Evolutionary conservation across 2,888 invertebrate genomes (phyloP).

Genomic region (Strigamia maritima): DNA sequence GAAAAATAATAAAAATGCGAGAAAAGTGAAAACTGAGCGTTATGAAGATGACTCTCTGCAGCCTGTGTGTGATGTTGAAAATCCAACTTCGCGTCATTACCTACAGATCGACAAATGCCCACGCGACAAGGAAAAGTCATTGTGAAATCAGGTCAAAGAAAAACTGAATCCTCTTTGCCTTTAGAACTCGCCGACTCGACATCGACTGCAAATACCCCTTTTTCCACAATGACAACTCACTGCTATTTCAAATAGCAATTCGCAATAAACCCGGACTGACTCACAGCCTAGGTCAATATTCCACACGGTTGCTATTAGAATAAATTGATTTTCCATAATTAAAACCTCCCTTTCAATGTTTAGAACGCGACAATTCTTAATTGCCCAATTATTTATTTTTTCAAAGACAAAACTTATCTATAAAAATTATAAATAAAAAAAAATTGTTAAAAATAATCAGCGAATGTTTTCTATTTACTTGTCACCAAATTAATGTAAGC

Average conservation of each 20-base stretch:
- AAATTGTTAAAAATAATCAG: neutral
- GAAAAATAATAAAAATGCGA: neutral
- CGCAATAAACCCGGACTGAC: neutral
- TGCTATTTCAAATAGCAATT: constrained; percentile 6
- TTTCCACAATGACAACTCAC: constrained; percentile 5
- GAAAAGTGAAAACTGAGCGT: neutral
- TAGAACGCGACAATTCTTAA: neutral
- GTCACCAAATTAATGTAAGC: neutral
- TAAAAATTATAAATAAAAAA: neutral
- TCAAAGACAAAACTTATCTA: neutral
- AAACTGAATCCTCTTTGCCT: constrained; percentile 12
- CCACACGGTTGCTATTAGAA: neutral
- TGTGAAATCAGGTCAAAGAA: neutral
- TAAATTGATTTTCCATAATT: constrained; percentile 18
- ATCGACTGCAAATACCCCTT: neutral
- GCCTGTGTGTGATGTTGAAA: neutral
- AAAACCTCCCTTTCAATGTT: constrained; percentile 6
- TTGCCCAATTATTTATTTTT: neutral
- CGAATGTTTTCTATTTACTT: neutral
- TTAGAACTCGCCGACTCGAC: constrained; percentile 19
- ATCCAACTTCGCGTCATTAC: neutral
- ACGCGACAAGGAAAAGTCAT: neutral
- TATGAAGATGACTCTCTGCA: neutral
- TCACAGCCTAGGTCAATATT: constrained; percentile 1
- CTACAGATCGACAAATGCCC: neutral